Conservation (phyloP, 2,797 vertebrate species). For the Eidolon dupreanum region DNA sequence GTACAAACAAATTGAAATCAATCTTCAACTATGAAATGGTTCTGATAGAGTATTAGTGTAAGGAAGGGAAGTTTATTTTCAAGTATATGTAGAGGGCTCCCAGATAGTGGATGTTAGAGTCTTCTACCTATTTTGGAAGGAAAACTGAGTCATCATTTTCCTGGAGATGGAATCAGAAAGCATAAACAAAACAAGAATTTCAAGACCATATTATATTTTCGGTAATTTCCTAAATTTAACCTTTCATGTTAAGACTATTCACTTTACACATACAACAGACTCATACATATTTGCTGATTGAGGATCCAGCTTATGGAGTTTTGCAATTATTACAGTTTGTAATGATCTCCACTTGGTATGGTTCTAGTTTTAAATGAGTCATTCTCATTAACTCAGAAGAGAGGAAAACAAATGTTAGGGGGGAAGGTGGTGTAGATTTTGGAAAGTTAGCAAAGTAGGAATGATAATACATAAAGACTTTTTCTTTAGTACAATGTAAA, state of each 20-base stretch:
- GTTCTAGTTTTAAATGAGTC: background rate
- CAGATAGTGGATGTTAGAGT: background rate
- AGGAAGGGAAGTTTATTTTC: background rate
- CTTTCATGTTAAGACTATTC: background rate
- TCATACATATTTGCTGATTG: background rate
- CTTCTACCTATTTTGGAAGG: background rate
- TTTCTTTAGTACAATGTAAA: background rate
- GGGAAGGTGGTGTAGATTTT: background rate
- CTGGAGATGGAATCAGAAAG: background rate
- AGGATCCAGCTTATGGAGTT: background rate
- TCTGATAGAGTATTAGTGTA: background rate
- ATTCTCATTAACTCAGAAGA: background rate
- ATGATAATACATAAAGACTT: background rate
- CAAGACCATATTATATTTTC: background rate
- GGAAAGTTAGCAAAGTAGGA: background rate
- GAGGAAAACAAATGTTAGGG: background rate
- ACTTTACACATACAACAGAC: background rate
- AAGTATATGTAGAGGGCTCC: background rate
- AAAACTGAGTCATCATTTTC: conserved; percentile 29
- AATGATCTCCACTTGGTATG: background rate
- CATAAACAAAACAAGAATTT: background rate
- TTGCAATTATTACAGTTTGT: background rate
- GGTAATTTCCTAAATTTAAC: conserved; percentile 19
- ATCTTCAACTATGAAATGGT: background rate
- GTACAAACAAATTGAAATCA: background rate